Percentiles rank a stretch among this genome's conserved stretches.
phyloP scores from a whole-genome alignment of 1,140 invertebrate species.

The Ceratina japonica region DNA sequence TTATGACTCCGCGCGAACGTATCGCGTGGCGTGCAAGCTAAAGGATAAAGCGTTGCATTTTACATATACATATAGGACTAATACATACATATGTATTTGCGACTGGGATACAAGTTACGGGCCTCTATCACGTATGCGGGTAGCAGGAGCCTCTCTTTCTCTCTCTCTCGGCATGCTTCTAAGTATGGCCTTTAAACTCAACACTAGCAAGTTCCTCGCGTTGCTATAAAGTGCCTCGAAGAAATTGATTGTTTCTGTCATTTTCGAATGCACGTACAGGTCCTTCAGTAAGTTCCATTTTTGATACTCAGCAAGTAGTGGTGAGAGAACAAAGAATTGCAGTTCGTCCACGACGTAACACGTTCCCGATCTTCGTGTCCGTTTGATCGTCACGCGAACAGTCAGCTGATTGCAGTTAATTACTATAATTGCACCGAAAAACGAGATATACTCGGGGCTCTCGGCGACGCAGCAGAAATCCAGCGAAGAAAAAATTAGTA shows the following conservation, averaged over 20 bases:
- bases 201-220: not conserved
- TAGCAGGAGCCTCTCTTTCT: not conserved
- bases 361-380: not conserved
- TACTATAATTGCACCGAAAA: not conserved
- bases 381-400: constrained; percentile 11
- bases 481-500: not conserved
- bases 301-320: not conserved
- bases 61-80: constrained; percentile 13
- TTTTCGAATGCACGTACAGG: too few species aligned
- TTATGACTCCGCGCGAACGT: constrained; percentile 15
- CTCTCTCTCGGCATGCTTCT: constrained; percentile 12
- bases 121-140: constrained; percentile 30
- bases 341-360: not conserved
- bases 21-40: constrained; percentile 24
- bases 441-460: not conserved
- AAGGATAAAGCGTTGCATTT: constrained; percentile 39
- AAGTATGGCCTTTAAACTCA: not conserved
- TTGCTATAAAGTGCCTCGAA: too few species aligned
- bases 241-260: not conserved
- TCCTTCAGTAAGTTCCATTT: not conserved
- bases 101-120: constrained; percentile 3
- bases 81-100: constrained; percentile 20
- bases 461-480: not conserved
- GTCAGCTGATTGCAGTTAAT: constrained; percentile 7
- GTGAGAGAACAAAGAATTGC: not conserved